A percentile compares a stretch with the other conserved stretches of the same genome.
Conservation (phyloP, 2,113 vertebrate species). For the Sciurus niger region DNA sequence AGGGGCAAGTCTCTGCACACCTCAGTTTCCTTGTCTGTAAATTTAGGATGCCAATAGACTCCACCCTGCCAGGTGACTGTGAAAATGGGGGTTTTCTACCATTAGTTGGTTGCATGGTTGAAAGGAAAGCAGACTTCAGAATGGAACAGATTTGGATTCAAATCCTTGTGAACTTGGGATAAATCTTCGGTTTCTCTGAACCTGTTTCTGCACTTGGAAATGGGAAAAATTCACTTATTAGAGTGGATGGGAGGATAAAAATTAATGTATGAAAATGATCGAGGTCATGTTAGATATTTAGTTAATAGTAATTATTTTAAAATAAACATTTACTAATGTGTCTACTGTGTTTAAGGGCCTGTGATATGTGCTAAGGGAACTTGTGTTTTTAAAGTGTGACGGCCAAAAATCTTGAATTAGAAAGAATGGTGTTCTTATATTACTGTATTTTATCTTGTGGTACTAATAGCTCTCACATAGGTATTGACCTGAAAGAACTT, state of each 20-base stretch:
- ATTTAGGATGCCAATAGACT: background rate
- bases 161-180: background rate
- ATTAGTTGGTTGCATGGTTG: background rate
- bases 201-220: conserved; percentile 22
- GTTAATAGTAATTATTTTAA: conserved; percentile 22
- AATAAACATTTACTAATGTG: background rate
- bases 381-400: background rate
- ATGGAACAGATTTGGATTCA: background rate
- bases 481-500: background rate
- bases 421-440: background rate
- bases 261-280: background rate
- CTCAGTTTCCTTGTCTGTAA: background rate
- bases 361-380: background rate
- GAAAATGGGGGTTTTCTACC: background rate
- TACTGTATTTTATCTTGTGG: background rate
- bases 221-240: background rate
- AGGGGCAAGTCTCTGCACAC: background rate
- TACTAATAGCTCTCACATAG: conserved; percentile 4
- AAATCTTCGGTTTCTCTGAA: background rate
- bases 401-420: background rate
- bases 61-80: background rate
- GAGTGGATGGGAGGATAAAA: background rate
- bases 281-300: background rate
- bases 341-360: background rate
- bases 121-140: background rate